A percentile compares a stretch with the other conserved stretches of the same genome.
Evolutionary conservation across 2,797 vertebrate genomes (phyloP).

Genomic region (Eptatretus atami): DNA sequence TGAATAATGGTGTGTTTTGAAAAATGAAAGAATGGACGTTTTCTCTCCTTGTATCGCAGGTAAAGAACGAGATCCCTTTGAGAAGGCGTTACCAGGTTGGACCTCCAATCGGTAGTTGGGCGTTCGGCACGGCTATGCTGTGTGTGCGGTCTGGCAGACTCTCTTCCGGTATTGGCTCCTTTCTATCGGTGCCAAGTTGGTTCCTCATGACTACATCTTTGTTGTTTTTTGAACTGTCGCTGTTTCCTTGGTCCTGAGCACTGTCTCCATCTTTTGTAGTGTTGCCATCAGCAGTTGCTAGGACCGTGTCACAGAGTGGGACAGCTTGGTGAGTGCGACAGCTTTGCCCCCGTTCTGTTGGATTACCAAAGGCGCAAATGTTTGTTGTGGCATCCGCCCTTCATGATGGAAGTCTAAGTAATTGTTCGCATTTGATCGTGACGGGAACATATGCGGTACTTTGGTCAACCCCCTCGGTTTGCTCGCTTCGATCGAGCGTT

Average conservation of each 20-base stretch:
- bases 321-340: conserved; percentile 35
- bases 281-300: conserved; percentile 66
- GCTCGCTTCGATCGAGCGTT: neutral
- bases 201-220: neutral
- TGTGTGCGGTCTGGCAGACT: conserved; percentile 31
- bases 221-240: neutral
- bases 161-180: conserved; percentile 32
- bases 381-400: too few relatives aligned
- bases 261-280: conserved; percentile 14
- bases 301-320: conserved; percentile 64
- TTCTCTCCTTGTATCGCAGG: conserved; percentile 15
- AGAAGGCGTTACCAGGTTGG: conserved; percentile 63
- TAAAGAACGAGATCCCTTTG: conserved; percentile 51
- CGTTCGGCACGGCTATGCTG: conserved; percentile 51
- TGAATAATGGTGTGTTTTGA: too few relatives aligned
- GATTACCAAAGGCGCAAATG: too few relatives aligned
- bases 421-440: too few relatives aligned
- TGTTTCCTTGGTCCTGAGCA: neutral
- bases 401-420: too few relatives aligned
- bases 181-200: neutral
- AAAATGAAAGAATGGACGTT: neutral
- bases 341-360: too few relatives aligned
- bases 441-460: too few relatives aligned
- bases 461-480: conserved; percentile 10
- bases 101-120: conserved; percentile 52